These are phyloP conservation scores for Pomatorhinus ruficollis DNA, from an alignment of 2,113 vertebrate genomes.

Conservation along the genomic window DNA sequence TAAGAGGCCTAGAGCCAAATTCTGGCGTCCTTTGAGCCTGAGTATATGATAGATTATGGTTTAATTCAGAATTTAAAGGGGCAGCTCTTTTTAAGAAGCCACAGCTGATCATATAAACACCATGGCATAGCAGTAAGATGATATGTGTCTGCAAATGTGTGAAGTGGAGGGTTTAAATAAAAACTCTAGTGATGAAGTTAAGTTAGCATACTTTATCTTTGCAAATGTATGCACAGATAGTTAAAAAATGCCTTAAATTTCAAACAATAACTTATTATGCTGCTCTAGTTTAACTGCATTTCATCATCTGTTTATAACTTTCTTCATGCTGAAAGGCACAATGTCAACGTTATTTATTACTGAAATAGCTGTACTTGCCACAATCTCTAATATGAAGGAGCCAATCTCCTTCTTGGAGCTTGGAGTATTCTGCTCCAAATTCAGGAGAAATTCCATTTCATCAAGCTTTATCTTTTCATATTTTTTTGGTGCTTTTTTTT, in stretches of 20 bases:
- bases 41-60: not conserved
- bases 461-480: not conserved
- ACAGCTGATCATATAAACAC: not conserved
- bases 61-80: not conserved
- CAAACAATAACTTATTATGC: not conserved
- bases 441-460: not conserved
- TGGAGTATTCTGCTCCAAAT: not conserved
- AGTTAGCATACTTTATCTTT: not conserved
- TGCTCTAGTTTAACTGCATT: not conserved
- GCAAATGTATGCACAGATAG: not conserved
- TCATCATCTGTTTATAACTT: not conserved
- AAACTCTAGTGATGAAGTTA: not conserved
- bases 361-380: not conserved
- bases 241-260: not conserved
- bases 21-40: not conserved
- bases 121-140: not conserved
- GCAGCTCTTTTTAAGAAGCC: not conserved
- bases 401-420: not conserved
- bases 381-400: not conserved
- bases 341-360: not conserved
- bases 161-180: not conserved
- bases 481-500: accelerated
- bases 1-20: not conserved
- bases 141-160: not conserved
- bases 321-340: not conserved